A percentile compares a stretch with the other conserved stretches of the same genome.
These are phyloP conservation scores for Brachionus plicatilis DNA, from an alignment of 1,140 invertebrate genomes.

Conservation along the genomic window DNA sequence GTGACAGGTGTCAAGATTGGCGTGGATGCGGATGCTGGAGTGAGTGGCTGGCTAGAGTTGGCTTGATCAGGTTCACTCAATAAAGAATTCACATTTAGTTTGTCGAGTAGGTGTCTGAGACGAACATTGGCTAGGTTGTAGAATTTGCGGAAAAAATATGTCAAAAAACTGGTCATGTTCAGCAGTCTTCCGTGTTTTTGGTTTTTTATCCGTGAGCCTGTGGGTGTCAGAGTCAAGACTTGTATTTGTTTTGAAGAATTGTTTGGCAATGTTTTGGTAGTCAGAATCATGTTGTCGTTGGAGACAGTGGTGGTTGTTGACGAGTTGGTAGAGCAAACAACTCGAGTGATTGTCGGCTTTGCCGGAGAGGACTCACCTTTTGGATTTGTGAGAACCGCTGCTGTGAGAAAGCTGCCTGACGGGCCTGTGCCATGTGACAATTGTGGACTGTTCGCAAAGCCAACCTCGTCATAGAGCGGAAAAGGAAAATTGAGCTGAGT, in stretches of 20 bases:
- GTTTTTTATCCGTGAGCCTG: background rate
- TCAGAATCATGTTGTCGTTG: background rate
- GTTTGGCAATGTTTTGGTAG: background rate
- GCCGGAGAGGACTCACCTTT: background rate
- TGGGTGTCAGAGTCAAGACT: background rate
- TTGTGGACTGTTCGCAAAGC: background rate
- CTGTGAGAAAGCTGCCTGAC: background rate
- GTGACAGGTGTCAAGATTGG: conserved; percentile 16
- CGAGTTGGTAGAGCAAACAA: conserved; percentile 6
- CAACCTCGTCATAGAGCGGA: conserved; percentile 16
- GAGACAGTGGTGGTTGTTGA: background rate
- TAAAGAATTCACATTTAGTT: background rate
- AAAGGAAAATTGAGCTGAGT: conserved; percentile 2
- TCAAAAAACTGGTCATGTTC: conserved; percentile 15
- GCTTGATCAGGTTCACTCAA: background rate
- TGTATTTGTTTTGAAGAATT: conserved; percentile 1
- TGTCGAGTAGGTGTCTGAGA: background rate
- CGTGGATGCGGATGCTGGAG: background rate
- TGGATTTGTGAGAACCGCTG: background rate
- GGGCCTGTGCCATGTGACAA: background rate
- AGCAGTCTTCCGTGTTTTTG: background rate
- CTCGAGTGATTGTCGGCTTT: background rate
- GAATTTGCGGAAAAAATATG: conserved; percentile 25
- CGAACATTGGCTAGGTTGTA: background rate
- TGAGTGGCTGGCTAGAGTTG: background rate